These are phyloP conservation scores for Pelecanus crispus DNA, from an alignment of 2,113 vertebrate species.

Conservation along the genomic window DNA sequence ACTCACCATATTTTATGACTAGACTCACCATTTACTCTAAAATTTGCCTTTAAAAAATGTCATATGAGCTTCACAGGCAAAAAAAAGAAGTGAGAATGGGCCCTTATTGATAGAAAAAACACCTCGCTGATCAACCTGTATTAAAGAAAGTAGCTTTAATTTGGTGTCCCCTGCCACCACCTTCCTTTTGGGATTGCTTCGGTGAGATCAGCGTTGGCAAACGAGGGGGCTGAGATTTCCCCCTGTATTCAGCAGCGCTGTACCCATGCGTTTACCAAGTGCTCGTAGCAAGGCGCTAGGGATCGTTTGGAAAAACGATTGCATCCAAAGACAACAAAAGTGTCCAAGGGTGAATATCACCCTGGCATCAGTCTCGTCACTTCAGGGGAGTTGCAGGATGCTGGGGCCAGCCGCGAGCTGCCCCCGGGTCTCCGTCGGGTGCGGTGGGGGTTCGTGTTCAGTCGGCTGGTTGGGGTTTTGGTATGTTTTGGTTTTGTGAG, in stretches of 20 bases:
- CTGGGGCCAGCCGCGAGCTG: background rate
- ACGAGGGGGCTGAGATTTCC: background rate
- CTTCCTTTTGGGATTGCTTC: background rate
- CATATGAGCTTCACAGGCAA: background rate
- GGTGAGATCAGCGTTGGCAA: background rate
- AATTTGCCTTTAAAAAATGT: background rate
- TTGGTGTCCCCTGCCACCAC: background rate
- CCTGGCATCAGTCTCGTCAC: background rate
- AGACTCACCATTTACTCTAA: background rate
- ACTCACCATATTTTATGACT: background rate
- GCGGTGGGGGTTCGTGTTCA: background rate
- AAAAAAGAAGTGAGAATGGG: background rate
- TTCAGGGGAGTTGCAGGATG: background rate
- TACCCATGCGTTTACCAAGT: background rate
- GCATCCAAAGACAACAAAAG: background rate
- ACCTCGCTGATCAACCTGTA: background rate
- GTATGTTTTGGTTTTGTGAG: slow-evolving; percentile 11
- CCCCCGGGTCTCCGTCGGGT: background rate
- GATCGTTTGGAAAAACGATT: background rate
- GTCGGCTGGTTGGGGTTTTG: background rate
- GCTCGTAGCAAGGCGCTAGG: background rate
- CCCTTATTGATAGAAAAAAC: background rate
- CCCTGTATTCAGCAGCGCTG: background rate
- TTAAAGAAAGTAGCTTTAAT: slow-evolving; percentile 3
- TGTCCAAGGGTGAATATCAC: background rate